A percentile compares a stretch with the other conserved stretches of the same genome.
Conservation (phyloP, 2,888 invertebrate genomes). For the Tachystola acroxantha region DNA sequence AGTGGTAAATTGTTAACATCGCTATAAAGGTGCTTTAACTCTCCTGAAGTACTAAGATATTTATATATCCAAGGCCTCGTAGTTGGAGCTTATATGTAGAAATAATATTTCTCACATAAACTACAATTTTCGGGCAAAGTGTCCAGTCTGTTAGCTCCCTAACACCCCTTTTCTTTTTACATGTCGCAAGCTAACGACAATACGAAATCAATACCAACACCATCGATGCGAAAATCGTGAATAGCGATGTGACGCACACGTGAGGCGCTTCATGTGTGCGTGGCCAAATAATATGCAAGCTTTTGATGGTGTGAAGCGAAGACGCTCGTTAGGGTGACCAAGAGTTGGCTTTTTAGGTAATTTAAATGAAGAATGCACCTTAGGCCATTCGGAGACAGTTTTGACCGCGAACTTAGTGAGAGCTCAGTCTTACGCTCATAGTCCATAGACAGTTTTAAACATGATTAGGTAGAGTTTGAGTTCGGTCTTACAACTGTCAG, state of each 20-base stretch:
- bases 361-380: no score
- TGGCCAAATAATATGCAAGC: constrained; percentile 70
- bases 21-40: no score
- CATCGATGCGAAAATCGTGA: constrained; percentile 77
- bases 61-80: no score
- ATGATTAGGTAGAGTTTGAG: not conserved
- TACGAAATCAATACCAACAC: constrained; percentile 77
- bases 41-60: no score
- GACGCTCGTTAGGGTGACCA: constrained; percentile 55
- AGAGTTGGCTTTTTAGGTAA: constrained; percentile 13
- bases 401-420: no score
- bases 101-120: no score
- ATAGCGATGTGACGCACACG: constrained; percentile 56
- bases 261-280: constrained; percentile 32
- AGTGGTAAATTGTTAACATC: no score
- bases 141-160: constrained; percentile 42
- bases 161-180: constrained; percentile 74
- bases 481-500: no score
- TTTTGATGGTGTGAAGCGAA: constrained; percentile 56
- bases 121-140: not conserved
- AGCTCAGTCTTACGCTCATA: no score
- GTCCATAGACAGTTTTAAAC: not conserved
- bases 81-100: no score
- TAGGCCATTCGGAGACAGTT: no score
- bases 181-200: constrained; percentile 76